Evolutionary conservation across 1,140 invertebrate genomes (phyloP), one percentile per base, ranked within the genome.

Genomic region (Rhynchophorus ferrugineus): DNA sequence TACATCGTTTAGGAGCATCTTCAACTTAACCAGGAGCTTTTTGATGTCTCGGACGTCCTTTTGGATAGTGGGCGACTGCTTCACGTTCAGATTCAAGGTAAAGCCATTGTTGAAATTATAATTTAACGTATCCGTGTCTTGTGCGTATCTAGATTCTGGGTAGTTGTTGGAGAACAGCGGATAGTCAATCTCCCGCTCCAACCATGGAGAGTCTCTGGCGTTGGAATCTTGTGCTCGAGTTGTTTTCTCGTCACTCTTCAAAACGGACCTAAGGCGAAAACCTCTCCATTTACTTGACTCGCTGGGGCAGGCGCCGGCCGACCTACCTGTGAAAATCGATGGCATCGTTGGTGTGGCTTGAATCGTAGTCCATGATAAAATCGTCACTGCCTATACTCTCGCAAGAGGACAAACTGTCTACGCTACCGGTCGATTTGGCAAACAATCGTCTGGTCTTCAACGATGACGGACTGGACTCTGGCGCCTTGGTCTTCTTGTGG

Each of bases 361-460:
- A 70, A 53, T 89, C 85, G 60, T 83, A 87, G 71, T 89, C 85
- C 74, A 87, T 79, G 82, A 89, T 89, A 22, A 89, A 75, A 69
- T 89, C 87, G 63, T 89, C 86, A 1, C 85, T 88, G 18, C 84
- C 82, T 16, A 89, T 81, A 58, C 84, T 87, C 52, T 85, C 82
- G 60, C 82, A 85, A 21, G 83, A 81, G 34, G 85, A 89, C 16
- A 89, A 65, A 0, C 85, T 89, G 54, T 86, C 85, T 35, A 87
- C 51, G 17, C 66, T 68, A 7, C 60, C 60, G 14, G 62, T 49
- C 13, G 50, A 61, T 6, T 47, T 33, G 3, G 54, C 36, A 49
- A 61, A 58, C 5, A 44, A 49, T 39, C 57, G 56, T 21, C 55
- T 58, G 16, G 49, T 67, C 57, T n/a, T 62, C 56, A 55, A 13